These are phyloP conservation scores for Megaceryle alcyon DNA, from an alignment of 2,797 vertebrate species.

Conservation along the genomic window DNA sequence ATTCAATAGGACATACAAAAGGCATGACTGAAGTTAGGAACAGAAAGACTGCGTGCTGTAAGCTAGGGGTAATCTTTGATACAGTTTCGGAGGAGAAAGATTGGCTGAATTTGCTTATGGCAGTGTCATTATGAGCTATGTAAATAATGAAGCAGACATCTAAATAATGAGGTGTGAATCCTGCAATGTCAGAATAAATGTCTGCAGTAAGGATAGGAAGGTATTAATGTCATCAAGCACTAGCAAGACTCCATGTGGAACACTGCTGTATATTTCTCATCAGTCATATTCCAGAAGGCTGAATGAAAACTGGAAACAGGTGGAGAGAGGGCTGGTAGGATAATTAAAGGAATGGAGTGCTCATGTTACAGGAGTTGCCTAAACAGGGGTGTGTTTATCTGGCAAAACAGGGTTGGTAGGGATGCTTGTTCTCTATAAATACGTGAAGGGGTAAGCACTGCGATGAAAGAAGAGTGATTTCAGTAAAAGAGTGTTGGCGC, in stretches of 20 bases:
- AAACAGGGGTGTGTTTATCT: background rate
- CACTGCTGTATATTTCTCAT: background rate
- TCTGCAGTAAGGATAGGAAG: background rate
- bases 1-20: background rate
- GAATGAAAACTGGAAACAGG: background rate
- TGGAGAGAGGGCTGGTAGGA: background rate
- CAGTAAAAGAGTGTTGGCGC: background rate
- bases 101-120: background rate
- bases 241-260: background rate
- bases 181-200: background rate
- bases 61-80: background rate
- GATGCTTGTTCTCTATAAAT: background rate
- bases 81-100: background rate
- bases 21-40: background rate
- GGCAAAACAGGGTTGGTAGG: background rate
- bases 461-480: background rate
- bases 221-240: background rate
- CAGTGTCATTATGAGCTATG: background rate
- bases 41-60: background rate
- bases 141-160: background rate
- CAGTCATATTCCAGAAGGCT: background rate
- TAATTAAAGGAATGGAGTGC: background rate
- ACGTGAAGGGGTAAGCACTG: background rate
- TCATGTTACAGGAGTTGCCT: background rate
- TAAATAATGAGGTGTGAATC: background rate